Evolutionary conservation across 2,113 vertebrate species (phyloP).

Genomic region (Hippocampus barbouri): DNA sequence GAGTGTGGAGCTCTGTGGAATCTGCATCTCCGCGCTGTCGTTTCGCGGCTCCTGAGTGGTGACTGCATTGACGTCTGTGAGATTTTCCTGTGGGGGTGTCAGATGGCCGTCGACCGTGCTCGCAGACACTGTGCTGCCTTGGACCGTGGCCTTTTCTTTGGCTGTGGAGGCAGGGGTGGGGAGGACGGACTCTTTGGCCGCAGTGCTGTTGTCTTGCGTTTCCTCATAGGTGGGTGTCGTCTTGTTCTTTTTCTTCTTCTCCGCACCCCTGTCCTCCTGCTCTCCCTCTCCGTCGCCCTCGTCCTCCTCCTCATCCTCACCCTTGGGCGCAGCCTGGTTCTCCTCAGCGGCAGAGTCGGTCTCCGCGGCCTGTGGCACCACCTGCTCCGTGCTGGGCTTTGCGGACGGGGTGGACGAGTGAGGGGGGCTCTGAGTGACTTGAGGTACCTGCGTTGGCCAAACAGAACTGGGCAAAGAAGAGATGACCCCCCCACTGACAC

Average conservation of each 20-base stretch:
- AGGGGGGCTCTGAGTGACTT: conserved; percentile 58
- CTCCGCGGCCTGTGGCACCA: conserved; percentile 62
- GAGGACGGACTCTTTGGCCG: conserved; percentile 44
- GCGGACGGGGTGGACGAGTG: conserved; percentile 65
- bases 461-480: conserved; percentile 91
- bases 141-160: conserved; percentile 64
- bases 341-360: conserved; percentile 68
- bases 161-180: conserved; percentile 72
- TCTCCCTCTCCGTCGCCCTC: conserved; percentile 62
- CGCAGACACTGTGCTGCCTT: conserved; percentile 55
- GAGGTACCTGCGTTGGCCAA: conserved; percentile 82
- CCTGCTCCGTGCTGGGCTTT: conserved; percentile 72
- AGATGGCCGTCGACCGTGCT: conserved; percentile 33
- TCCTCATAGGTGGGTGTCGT: conserved; percentile 50
- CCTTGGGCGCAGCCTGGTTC: conserved; percentile 74
- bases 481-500: conserved; percentile 89
- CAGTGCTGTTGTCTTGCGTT: conserved; percentile 38
- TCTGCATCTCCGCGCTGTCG: conserved; percentile 74
- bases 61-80: conserved; percentile 47
- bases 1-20: conserved; percentile 70
- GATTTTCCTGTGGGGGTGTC: conserved; percentile 26
- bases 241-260: conserved; percentile 71
- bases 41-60: conserved; percentile 76
- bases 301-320: conserved; percentile 78
- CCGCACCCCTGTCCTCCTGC: conserved; percentile 77